A percentile compares a stretch with the other conserved stretches of the same genome.
Evolutionary conservation across 2,113 vertebrate species (phyloP).

Genomic region (Glaucomys volans): DNA sequence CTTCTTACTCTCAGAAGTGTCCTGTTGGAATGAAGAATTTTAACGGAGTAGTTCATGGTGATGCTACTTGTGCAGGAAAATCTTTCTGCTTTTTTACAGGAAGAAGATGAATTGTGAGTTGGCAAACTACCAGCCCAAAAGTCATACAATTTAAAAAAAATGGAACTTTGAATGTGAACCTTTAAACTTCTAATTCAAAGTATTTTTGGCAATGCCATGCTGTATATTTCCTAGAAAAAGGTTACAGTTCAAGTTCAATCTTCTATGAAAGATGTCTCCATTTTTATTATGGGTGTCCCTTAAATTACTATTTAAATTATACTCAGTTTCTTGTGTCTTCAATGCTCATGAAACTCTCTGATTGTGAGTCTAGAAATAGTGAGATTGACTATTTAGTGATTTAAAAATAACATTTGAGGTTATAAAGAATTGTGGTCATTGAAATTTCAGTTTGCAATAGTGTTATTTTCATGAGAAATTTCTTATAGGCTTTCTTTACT

Average conservation of each 20-base stretch:
- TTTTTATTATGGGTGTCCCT: accelerated
- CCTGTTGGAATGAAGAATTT: neutral
- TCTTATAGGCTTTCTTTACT: neutral
- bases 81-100: neutral
- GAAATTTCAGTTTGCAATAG: neutral
- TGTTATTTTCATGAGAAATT: neutral
- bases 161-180: too few species aligned
- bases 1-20: neutral
- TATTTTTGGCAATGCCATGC: neutral
- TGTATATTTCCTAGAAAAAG: neutral
- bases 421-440: neutral
- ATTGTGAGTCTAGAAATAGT: neutral
- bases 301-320: neutral
- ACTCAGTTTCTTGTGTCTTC: neutral
- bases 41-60: neutral
- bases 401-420: neutral
- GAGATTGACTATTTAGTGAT: neutral
- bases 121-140: neutral
- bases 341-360: neutral
- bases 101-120: neutral
- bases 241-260: neutral
- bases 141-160: neutral
- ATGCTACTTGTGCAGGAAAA: neutral
- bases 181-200: too few species aligned
- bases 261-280: neutral